Evolutionary conservation across 2,888 invertebrate genomes (phyloP).

Genomic region (Eugnorisma glareosa): DNA sequence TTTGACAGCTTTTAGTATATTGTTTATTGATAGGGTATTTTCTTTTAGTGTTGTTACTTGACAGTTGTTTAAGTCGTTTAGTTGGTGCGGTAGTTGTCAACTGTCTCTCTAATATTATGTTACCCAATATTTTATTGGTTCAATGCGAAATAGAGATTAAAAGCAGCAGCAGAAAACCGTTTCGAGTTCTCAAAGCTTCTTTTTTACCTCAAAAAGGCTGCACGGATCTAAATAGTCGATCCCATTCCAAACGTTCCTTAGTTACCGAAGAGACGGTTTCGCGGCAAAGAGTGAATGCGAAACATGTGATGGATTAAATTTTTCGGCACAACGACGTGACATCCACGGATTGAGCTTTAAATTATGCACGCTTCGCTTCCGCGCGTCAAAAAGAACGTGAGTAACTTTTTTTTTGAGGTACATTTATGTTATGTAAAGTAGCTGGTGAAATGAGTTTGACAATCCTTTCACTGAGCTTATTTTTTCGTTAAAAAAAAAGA

Average conservation of each 20-base stretch:
- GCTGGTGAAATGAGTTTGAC: constrained; percentile 63
- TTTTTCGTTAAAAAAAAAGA: constrained; percentile 7
- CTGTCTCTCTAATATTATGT: neutral
- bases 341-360: constrained; percentile 79
- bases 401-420: constrained; percentile 59
- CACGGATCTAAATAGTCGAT: constrained; percentile 44
- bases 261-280: constrained; percentile 68
- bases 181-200: neutral
- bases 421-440: constrained; percentile 66
- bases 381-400: constrained; percentile 66
- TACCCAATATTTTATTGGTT: neutral
- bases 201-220: constrained; percentile 22
- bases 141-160: neutral
- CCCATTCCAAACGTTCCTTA: constrained; percentile 57
- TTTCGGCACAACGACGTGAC: constrained; percentile 84
- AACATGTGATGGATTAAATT: constrained; percentile 87
- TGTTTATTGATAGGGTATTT: constrained; percentile 55
- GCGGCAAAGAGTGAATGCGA: constrained; percentile 69
- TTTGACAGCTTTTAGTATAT: constrained; percentile 47
- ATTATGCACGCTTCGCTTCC: constrained; percentile 78
- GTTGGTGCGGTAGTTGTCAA: neutral
- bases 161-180: neutral
- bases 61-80: constrained; percentile 18
- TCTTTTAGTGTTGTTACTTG: constrained; percentile 32
- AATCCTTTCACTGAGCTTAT: constrained; percentile 40